Base-by-base conservation (phyloP, 2,113 vertebrate genomes). In the Hypanus sabinus region DNA sequence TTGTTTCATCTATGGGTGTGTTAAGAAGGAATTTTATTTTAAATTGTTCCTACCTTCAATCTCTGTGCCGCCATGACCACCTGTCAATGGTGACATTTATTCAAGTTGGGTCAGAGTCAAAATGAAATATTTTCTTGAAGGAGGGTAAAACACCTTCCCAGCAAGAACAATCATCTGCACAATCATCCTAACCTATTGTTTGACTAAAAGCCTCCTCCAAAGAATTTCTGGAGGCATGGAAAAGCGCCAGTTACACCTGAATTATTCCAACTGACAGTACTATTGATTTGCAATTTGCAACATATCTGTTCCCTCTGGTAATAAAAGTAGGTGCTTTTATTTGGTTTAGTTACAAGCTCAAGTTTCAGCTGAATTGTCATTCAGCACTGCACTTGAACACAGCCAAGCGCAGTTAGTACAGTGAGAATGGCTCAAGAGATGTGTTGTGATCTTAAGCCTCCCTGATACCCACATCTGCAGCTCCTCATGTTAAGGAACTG, bases 41-140 rank as follows among this genome's bases (percentile, higher is more conserved):
- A 14, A 11, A 22, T 73, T 4, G 70, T 38, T 93, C 60, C 33
- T 73, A 93, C 91, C 68, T 93, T 75, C 91, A 14, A 55, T 93
- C 70, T 73, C 70, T 73, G n/a, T 46, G 36, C 68, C 11, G 27
- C 90, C 24, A 27, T 93, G 65, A 93, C 90, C 22, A 27, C 68
- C 8, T 38, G 65, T 27, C 36, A 68, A 73, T 10, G 73, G 24
- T 73, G 70, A 73, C 70, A 70, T 93, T 73, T 73, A 73, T 27
- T 36, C 71, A 33, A 55, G 68, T 93, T 93, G 91, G 70, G 71
- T 73, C 68, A 93, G 65, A 73, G 0, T 93, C 22, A 75, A 71
- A 71, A 55, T 93, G 68, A 93, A 93, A 93, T 75, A 93, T 93
- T 93, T 73, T 73, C 91, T 93, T 93, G 65, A 46, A 73, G 70